Evolutionary conservation across 1,140 invertebrate species (phyloP).

Genomic region (Acromyrmex echinatior): DNA sequence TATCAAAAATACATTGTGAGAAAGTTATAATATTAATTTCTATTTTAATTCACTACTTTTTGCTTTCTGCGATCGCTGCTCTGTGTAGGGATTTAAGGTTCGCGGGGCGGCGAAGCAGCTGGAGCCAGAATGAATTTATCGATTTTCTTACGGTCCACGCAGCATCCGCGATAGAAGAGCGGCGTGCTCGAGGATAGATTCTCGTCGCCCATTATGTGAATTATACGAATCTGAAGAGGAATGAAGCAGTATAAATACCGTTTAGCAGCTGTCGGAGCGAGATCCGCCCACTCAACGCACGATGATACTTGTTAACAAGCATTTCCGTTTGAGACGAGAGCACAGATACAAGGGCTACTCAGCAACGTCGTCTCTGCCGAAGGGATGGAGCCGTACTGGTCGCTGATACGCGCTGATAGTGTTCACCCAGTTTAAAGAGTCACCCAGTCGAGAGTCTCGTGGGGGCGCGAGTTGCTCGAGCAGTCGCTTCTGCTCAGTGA

Average conservation of each 20-base stretch:
- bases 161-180: background rate
- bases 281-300: background rate
- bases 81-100: background rate
- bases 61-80: background rate
- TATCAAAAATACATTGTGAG: background rate
- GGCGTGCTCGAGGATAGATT: background rate
- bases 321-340: slow-evolving; percentile 37
- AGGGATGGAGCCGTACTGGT: slow-evolving; percentile 66
- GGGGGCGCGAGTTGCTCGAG: slow-evolving; percentile 35
- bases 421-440: slow-evolving; percentile 13
- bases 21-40: background rate
- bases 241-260: slow-evolving; percentile 54
- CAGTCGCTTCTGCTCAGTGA: background rate
- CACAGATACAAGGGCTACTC: slow-evolving; percentile 3
- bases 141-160: slow-evolving; percentile 36
- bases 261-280: slow-evolving; percentile 41
- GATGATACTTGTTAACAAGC: slow-evolving; percentile 67
- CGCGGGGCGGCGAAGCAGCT: background rate
- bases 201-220: background rate
- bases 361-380: slow-evolving; percentile 29
- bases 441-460: slow-evolving; percentile 1
- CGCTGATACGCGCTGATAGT: slow-evolving; percentile 47
- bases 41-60: background rate
- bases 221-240: background rate
- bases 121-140: slow-evolving; percentile 38